Conservation (phyloP, 1,140 invertebrate genomes). For the Apolygus lucorum region DNA sequence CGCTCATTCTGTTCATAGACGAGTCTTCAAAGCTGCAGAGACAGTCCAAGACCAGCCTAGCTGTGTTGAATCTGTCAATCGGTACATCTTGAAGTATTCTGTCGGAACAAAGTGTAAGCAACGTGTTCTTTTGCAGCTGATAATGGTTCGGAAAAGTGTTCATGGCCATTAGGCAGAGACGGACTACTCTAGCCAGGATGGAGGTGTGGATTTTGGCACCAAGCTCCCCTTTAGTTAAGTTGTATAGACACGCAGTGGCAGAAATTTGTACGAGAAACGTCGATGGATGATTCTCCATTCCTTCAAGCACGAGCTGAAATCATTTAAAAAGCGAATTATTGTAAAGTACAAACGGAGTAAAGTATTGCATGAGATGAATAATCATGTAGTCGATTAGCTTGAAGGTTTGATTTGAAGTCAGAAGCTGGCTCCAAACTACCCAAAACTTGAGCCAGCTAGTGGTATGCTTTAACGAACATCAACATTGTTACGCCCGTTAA, state of each 20-base stretch:
- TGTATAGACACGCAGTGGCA: conserved; percentile 71
- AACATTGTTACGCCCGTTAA: too few species aligned
- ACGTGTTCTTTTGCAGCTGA: conserved; percentile 68
- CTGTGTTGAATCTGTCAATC: conserved; percentile 66
- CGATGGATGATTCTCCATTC: conserved; percentile 57
- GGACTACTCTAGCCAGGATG: conserved; percentile 56
- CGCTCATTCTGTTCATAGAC: conserved; percentile 71
- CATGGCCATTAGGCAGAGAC: conserved; percentile 62
- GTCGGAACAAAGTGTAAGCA: conserved; percentile 69
- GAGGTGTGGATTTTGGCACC: conserved; percentile 58
- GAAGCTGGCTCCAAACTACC: too few species aligned
- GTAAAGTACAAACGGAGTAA: too few species aligned
- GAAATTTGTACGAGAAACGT: conserved; percentile 67
- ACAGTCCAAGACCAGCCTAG: conserved; percentile 65
- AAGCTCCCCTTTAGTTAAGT: conserved; percentile 61
- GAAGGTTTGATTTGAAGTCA: too few species aligned
- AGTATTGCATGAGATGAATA: too few species aligned
- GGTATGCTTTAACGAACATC: too few species aligned
- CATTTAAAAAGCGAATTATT: too few species aligned
- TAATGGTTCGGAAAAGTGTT: conserved; percentile 59
- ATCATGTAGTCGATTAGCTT: too few species aligned
- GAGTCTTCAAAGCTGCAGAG: conserved; percentile 62
- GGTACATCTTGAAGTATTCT: conserved; percentile 65
- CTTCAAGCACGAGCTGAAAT: conserved; percentile 55
- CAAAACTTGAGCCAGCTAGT: too few species aligned